These are phyloP conservation scores for Hippopotamus amphibius DNA, from an alignment of 2,113 vertebrate genomes.

Conservation along the genomic window DNA sequence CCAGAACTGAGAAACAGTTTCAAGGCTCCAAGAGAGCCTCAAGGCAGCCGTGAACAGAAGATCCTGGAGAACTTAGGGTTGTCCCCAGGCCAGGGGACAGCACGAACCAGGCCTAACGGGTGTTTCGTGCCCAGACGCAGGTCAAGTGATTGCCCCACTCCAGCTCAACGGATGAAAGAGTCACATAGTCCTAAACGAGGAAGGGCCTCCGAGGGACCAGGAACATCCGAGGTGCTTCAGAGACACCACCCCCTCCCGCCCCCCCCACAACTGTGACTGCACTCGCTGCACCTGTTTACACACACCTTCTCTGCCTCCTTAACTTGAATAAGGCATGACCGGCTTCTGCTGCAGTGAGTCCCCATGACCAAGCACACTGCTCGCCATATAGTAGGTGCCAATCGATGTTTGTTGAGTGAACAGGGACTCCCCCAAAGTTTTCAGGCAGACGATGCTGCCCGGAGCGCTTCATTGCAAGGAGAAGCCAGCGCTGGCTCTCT, in stretches of 20 bases:
- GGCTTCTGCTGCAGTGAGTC: not conserved
- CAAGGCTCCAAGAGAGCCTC: not conserved
- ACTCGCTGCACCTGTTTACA: accelerated
- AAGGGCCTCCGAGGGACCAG: not conserved
- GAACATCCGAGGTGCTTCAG: not conserved
- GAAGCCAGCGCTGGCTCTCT: not conserved
- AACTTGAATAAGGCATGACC: accelerated
- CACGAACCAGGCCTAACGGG: not conserved
- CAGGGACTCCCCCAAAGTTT: not conserved
- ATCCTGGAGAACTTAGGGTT: not conserved
- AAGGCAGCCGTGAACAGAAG: not conserved
- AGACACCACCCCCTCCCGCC: not conserved
- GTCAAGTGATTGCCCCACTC: not conserved
- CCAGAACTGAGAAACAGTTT: not conserved
- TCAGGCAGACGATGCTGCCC: not conserved
- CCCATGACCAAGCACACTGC: not conserved
- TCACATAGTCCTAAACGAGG: not conserved
- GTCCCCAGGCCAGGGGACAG: not conserved
- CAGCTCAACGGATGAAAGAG: not conserved
- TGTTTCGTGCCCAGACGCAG: not conserved
- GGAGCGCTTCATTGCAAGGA: not conserved
- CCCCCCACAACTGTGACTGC: not conserved
- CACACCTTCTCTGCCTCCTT: not conserved
- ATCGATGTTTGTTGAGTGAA: too few species aligned
- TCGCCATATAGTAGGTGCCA: not conserved